A percentile compares a stretch with the other conserved stretches of the same genome.
Conservation (phyloP, 2,888 invertebrate genomes). For the Oegoconia quadripuncta region DNA sequence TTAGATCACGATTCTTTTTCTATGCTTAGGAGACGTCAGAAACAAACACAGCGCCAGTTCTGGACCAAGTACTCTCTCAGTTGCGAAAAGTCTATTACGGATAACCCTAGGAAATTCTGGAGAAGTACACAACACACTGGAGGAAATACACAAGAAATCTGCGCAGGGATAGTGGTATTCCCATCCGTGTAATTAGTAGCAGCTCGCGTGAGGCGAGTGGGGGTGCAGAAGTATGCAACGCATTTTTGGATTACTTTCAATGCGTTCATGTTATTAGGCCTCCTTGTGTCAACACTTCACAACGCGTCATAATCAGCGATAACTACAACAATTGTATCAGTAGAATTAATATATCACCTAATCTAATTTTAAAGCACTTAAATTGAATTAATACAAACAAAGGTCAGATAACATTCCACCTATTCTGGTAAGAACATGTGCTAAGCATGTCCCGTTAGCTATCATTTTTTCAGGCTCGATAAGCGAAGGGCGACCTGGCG, state of each 20-base stretch:
- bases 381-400: background rate
- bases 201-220: background rate
- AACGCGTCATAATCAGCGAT: background rate
- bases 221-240: background rate
- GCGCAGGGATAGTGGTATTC: background rate
- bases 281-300: background rate
- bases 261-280: too few relatives aligned
- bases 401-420: background rate
- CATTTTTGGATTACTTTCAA: background rate
- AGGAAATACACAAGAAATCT: background rate
- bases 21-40: background rate
- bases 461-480: too few relatives aligned
- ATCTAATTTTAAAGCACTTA: background rate
- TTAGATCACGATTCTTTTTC: background rate
- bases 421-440: background rate
- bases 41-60: background rate
- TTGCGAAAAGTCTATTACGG: background rate
- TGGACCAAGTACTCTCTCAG: background rate
- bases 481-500: too few relatives aligned
- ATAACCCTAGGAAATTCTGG: background rate
- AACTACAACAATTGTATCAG: background rate
- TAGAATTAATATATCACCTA: background rate
- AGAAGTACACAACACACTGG: too few relatives aligned
- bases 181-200: background rate
- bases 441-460: too few relatives aligned